Evolutionary conservation across 1,140 invertebrate genomes (phyloP).

Genomic region (Megalopta genalis): DNA sequence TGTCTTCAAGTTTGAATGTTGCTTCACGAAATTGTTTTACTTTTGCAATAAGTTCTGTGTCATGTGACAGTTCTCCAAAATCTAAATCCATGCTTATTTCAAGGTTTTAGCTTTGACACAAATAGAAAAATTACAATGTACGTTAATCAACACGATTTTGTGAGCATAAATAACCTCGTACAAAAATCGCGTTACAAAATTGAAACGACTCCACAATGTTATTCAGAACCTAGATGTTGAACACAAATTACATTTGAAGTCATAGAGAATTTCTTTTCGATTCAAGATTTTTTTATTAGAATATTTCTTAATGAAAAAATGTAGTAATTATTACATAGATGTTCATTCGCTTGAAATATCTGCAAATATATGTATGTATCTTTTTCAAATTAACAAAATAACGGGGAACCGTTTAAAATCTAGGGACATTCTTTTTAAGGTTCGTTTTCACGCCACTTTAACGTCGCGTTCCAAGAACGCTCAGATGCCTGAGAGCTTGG

Average conservation of each 20-base stretch:
- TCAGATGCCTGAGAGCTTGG: no score
- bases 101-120: neutral
- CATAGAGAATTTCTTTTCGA: no score
- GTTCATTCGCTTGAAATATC: no score
- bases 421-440: conserved; percentile 4
- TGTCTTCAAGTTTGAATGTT: conserved; percentile 69
- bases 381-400: neutral
- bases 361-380: no score
- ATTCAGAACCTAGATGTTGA: neutral
- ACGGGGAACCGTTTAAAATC: neutral
- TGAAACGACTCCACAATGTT: neutral
- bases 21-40: conserved; percentile 69
- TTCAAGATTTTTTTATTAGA: no score
- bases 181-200: neutral
- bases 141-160: neutral
- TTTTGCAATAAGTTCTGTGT: conserved; percentile 65
- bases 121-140: no score
- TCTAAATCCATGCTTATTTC: conserved; percentile 65
- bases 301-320: no score
- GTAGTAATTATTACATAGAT: no score
- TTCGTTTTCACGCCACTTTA: no score
- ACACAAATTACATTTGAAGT: neutral
- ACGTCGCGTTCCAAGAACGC: no score
- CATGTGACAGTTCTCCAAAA: conserved; percentile 72
- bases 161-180: neutral